Evolutionary conservation across 2,113 vertebrate genomes (phyloP).

Genomic region (Stomatorhinus ivindoensis): DNA sequence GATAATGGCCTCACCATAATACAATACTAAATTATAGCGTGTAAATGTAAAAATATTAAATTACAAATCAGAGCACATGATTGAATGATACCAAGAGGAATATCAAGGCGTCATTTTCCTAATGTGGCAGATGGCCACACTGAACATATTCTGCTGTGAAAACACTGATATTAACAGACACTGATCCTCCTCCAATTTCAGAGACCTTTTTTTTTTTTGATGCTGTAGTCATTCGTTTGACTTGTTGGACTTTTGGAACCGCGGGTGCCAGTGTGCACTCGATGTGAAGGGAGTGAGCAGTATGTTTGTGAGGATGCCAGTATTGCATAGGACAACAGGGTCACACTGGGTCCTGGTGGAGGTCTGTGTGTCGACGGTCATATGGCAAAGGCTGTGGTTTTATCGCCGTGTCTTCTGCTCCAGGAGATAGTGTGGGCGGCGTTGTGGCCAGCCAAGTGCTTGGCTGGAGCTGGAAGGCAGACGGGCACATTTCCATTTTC

Average conservation of each 20-base stretch:
- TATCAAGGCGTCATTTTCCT: neutral
- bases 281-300: neutral
- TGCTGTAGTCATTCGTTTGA: neutral
- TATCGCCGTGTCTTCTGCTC: neutral
- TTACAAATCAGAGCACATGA: neutral
- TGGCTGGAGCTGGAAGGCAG: neutral
- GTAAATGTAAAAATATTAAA: neutral
- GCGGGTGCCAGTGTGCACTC: neutral
- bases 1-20: neutral
- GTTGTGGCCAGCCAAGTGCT: neutral
- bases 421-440: neutral
- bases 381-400: neutral
- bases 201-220: neutral
- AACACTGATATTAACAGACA: neutral
- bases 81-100: neutral
- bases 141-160: neutral
- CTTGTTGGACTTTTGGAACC: neutral
- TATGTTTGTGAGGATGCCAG: neutral
- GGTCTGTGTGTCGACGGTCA: neutral
- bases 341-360: neutral
- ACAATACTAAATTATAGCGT: neutral
- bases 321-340: neutral
- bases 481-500: neutral
- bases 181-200: neutral
- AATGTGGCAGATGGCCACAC: slow-evolving; percentile 2